Conservation (phyloP, 2,888 invertebrate genomes). For the Endotricha flammealis region DNA sequence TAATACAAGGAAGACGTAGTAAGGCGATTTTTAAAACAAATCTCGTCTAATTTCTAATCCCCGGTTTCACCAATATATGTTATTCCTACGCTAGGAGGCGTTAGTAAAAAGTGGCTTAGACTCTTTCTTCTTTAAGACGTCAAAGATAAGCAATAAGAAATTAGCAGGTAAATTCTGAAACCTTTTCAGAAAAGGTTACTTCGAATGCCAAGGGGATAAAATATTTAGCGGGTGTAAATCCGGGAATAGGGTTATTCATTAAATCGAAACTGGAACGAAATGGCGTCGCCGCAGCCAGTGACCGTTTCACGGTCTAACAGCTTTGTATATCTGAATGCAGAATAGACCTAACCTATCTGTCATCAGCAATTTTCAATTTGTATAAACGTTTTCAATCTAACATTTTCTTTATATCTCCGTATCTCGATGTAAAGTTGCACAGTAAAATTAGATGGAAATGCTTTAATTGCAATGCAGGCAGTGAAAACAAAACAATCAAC, state of each 20-base stretch:
- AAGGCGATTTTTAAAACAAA: no score
- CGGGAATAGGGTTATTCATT: conserved; percentile 55
- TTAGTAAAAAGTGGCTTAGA: no score
- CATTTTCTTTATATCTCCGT: no score
- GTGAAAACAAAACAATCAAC: no score
- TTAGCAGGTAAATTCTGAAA: conserved; percentile 15
- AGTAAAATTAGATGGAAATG: no score
- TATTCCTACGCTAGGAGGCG: not conserved
- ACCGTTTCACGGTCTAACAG: conserved; percentile 61
- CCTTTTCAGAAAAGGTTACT: conserved; percentile 34
- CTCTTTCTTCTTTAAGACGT: not conserved
- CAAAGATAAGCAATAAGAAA: conserved; percentile 15
- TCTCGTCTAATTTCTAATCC: no score
- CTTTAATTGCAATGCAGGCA: no score
- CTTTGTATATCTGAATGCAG: conserved; percentile 47
- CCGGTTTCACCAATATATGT: no score
- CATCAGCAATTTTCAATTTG: conserved; percentile 4
- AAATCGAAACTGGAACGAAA: conserved; percentile 58
- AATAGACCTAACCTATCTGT: conserved; percentile 44
- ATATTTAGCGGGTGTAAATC: conserved; percentile 38
- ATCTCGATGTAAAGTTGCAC: no score
- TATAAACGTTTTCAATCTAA: no score
- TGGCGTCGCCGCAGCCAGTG: conserved; percentile 48
- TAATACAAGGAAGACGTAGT: no score
- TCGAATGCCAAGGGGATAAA: conserved; percentile 36